These are phyloP conservation scores for Nymphalis polychloros DNA, from an alignment of 2,888 invertebrate species.

Conservation along the genomic window DNA sequence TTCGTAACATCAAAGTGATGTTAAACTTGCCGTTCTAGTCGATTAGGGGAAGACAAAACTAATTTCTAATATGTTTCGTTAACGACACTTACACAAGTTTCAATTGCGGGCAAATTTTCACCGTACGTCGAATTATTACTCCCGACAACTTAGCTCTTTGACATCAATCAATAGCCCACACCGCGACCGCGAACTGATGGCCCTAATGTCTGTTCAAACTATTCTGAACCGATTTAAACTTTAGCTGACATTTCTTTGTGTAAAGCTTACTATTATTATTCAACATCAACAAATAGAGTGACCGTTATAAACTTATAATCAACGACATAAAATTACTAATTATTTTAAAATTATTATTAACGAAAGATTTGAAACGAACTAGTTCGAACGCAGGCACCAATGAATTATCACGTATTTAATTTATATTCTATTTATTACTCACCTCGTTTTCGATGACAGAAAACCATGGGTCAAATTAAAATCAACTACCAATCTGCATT, in stretches of 20 bases:
- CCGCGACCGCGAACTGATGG: slow-evolving; percentile 33
- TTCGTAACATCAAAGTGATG: slow-evolving; percentile 61
- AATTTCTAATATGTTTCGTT: slow-evolving; percentile 76
- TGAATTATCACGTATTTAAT: too few species aligned
- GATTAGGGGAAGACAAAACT: slow-evolving; percentile 70
- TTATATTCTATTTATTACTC: too few species aligned
- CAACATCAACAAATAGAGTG: neutral
- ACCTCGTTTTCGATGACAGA: too few species aligned
- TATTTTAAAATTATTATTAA: neutral
- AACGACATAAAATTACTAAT: neutral
- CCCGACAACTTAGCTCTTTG: slow-evolving; percentile 60
- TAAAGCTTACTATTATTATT: neutral
- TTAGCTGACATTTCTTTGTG: slow-evolving; percentile 6
- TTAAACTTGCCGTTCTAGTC: slow-evolving; percentile 62
- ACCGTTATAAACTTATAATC: too few species aligned
- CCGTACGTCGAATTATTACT: slow-evolving; percentile 56
- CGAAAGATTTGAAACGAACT: too few species aligned
- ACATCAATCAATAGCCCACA: slow-evolving; percentile 59
- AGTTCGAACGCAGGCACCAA: too few species aligned
- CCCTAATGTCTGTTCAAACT: slow-evolving; percentile 27
- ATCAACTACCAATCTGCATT: too few species aligned
- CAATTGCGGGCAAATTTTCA: slow-evolving; percentile 61
- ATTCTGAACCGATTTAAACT: slow-evolving; percentile 25
- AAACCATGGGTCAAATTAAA: too few species aligned
- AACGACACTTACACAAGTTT: slow-evolving; percentile 71